Evolutionary conservation across 2,888 invertebrate species (phyloP).

Genomic region (Pseudococcus viburni): DNA sequence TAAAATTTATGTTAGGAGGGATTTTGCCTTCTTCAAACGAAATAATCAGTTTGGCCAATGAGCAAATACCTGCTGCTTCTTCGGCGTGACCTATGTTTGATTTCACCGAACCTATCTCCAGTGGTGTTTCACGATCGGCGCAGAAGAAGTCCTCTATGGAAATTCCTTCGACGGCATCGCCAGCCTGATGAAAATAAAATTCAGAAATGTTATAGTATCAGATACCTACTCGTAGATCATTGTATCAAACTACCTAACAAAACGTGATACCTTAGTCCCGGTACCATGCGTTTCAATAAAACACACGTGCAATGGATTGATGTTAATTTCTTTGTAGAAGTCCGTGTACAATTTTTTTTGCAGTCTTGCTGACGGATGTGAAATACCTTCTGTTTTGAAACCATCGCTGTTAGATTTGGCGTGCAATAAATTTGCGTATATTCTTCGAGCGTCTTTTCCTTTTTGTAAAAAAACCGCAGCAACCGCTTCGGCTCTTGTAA

Average conservation of each 20-base stretch:
- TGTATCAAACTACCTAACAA: no score
- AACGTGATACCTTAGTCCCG: conserved; percentile 67
- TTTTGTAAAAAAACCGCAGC: conserved; percentile 72
- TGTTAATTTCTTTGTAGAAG: conserved; percentile 67
- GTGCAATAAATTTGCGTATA: conserved; percentile 72
- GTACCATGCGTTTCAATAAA: conserved; percentile 68
- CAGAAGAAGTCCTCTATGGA: conserved; percentile 67
- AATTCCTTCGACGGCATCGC: conserved; percentile 68
- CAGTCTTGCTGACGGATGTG: conserved; percentile 13
- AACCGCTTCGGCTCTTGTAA: conserved; percentile 72
- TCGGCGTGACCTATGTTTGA: conserved; percentile 71
- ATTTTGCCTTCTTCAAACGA: conserved; percentile 69
- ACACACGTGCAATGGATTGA: conserved; percentile 67
- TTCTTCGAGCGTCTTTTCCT: conserved; percentile 71
- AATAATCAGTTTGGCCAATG: conserved; percentile 72
- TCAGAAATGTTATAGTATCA: no score
- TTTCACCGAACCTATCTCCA: conserved; percentile 76
- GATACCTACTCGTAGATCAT: no score
- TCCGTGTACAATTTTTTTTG: conserved; percentile 66
- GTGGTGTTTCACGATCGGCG: conserved; percentile 70
- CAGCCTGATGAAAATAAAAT: conserved; percentile 58
- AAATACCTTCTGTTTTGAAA: conserved; percentile 69
- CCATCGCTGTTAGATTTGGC: conserved; percentile 75
- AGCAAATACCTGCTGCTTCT: conserved; percentile 72
- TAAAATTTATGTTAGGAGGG: conserved; percentile 70